A percentile compares a stretch with the other conserved stretches of the same genome.
These are phyloP conservation scores for Diachrysia chrysitis DNA, from an alignment of 2,888 invertebrate genomes.

Conservation along the genomic window DNA sequence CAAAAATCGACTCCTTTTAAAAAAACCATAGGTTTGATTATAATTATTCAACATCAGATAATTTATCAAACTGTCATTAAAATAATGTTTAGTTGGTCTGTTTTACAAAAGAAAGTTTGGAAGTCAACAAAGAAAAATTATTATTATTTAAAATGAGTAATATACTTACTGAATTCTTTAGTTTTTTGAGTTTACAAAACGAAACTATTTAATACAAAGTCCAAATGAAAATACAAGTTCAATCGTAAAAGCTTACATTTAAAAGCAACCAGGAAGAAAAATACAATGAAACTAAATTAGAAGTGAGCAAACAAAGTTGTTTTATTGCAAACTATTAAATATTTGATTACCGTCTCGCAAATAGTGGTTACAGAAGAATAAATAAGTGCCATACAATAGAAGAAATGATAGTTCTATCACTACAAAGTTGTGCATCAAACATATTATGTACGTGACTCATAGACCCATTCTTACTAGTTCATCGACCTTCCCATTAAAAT, in stretches of 20 bases:
- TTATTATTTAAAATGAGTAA: too few relatives aligned
- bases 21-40: too few relatives aligned
- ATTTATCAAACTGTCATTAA: too few relatives aligned
- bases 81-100: too few relatives aligned
- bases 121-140: too few relatives aligned
- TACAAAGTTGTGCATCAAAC: constrained; percentile 27
- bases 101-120: too few relatives aligned
- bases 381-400: constrained; percentile 29
- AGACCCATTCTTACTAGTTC: constrained; percentile 17
- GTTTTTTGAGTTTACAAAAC: not conserved
- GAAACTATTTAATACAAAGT: not conserved
- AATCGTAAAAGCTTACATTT: not conserved
- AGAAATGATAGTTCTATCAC: constrained; percentile 8
- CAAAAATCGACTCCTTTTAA: too few relatives aligned
- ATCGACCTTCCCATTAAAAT: constrained; percentile 24
- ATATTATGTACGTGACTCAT: constrained; percentile 28
- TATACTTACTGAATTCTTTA: too few relatives aligned
- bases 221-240: not conserved
- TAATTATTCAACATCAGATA: too few relatives aligned
- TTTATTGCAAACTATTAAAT: constrained; percentile 34
- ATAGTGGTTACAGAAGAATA: constrained; percentile 20
- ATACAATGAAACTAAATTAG: constrained; percentile 8
- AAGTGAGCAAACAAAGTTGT: constrained; percentile 25
- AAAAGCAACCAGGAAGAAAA: constrained; percentile 3
- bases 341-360: constrained; percentile 28